Conservation (phyloP, 2,888 invertebrate genomes). For the Therioaphis trifolii region DNA sequence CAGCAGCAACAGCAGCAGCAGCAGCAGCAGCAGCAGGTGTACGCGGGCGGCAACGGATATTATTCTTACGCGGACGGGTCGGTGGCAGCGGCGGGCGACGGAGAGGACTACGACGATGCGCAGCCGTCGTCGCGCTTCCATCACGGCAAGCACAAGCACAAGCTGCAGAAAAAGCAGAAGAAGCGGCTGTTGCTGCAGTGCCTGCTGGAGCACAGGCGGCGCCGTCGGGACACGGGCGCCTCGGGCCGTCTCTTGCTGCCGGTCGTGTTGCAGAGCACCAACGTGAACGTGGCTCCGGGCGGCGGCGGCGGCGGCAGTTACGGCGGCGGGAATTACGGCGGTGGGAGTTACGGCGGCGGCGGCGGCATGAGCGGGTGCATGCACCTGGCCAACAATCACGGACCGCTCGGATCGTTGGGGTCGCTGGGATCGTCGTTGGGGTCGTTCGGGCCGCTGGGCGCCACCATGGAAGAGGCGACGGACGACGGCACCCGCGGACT, state of each 20-base stretch:
- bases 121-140: slow-evolving; percentile 25
- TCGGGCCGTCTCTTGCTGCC: slow-evolving; percentile 41
- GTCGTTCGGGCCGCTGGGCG: background rate
- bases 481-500: background rate
- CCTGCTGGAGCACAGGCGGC: background rate
- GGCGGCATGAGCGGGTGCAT: slow-evolving; percentile 15
- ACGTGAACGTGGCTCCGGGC: slow-evolving; percentile 49
- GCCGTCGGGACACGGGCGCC: slow-evolving; percentile 15
- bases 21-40: background rate
- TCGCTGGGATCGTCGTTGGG: background rate
- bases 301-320: slow-evolving; percentile 2
- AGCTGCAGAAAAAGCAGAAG: slow-evolving; percentile 34
- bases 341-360: background rate
- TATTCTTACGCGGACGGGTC: background rate
- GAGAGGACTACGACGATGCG: background rate
- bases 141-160: slow-evolving; percentile 32
- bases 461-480: background rate
- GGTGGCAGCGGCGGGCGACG: background rate
- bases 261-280: slow-evolving; percentile 54
- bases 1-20: background rate
- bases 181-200: slow-evolving; percentile 36
- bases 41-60: background rate
- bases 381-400: slow-evolving; percentile 39
- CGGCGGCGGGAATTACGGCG: slow-evolving; percentile 5
- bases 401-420: slow-evolving; percentile 3